phyloP scores from a whole-genome alignment of 2,797 vertebrate genomes.

The Podargus strigoides region DNA sequence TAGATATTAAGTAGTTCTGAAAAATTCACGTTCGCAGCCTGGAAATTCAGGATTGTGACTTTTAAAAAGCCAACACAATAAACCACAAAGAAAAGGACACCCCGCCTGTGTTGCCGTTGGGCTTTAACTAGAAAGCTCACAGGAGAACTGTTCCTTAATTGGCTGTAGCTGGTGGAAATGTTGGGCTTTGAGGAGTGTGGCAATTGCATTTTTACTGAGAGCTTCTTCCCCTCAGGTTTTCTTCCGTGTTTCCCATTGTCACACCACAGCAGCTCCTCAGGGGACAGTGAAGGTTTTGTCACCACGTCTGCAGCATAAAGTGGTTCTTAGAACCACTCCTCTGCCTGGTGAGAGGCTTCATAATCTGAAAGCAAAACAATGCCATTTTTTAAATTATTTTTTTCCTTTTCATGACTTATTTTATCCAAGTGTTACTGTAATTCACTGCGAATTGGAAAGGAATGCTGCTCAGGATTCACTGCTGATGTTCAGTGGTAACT shows the following conservation, averaged over 20 bases:
- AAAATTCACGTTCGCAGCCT: too few relatives aligned
- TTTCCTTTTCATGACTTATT: neutral
- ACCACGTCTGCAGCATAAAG: accelerated
- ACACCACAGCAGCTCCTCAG: neutral
- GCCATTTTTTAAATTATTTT: neutral
- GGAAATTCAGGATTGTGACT: too few relatives aligned
- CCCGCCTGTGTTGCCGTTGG: too few relatives aligned
- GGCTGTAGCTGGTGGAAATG: neutral
- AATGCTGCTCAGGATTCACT: neutral
- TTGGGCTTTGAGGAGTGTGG: accelerated
- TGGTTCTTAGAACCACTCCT: neutral
- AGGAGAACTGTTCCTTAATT: too few relatives aligned
- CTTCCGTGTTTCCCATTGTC: accelerated
- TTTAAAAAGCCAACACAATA: too few relatives aligned
- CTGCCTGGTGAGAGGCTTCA: neutral
- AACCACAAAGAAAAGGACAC: too few relatives aligned
- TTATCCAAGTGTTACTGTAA: neutral
- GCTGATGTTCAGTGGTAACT: neutral
- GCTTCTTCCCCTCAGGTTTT: neutral
- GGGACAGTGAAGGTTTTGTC: neutral
- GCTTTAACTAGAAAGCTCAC: too few relatives aligned
- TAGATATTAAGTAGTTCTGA: too few relatives aligned
- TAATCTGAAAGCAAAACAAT: neutral
- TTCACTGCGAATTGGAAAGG: neutral
- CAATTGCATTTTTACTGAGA: accelerated